Percentiles rank a stretch among this genome's conserved stretches.
Evolutionary conservation across 2,113 vertebrate genomes (phyloP).

Genomic region (human (Homo sapiens)): GRCh38 chr3:18650001-18650500

Average conservation of each 20-base stretch:
- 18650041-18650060: slow-evolving; percentile 66
- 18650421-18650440: too few relatives aligned
- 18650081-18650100: background rate
- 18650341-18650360: background rate
- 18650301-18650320: background rate
- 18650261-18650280: background rate
- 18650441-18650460: background rate
- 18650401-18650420: background rate
- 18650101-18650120: background rate
- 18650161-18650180: background rate
- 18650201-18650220: background rate
- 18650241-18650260: background rate
- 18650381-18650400: background rate
- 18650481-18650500: background rate
- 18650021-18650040: slow-evolving; percentile 61
- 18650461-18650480: background rate
- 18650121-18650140: background rate
- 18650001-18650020: slow-evolving; percentile 62
- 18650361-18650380: background rate
- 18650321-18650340: background rate
- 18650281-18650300: rapidly evolving
- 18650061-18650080: background rate
- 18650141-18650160: background rate
- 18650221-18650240: background rate
- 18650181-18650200: background rate